Evolutionary conservation across 92 coral and sea anemone species (phyloP), one percentile per base, ranked within the genome.

Genomic region (Umimayanthus chanpuru): DNA sequence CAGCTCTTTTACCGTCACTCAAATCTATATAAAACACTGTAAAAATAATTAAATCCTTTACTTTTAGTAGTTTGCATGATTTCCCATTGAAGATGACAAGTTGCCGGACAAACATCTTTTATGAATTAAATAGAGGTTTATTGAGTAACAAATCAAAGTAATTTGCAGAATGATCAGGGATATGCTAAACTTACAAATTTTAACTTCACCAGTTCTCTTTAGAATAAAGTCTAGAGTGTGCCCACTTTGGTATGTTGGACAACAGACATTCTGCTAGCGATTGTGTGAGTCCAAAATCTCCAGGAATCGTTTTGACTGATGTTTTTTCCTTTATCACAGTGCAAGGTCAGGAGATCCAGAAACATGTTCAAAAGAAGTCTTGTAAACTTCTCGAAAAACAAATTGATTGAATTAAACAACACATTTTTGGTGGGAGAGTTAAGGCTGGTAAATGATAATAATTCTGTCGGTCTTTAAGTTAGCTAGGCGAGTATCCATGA

Each of bases 381-480:
- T 4, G 71, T 5, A 65, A 65, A 68, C 73, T n/a, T 36, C 73
- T 68, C 73, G 18, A 68, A 68, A 68, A 68, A 68, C 30, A 68
- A 68, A 68, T 12, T 68, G 73, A 36, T 68, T 68, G 73, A n/a
- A n/a, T n/a, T n/a, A n/a, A n/a, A n/a, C 25, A n/a, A 36, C 73
- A n/a, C 25, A 36, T 25, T 68, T 68, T 68, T 32, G 25, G 73
- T 68, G 30, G 25, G 73, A 68, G 10, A 36, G 73, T 68, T 32
- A 36, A 68, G 32, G 73, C 32, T 36, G 38, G 25, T 68, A 68
- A 20, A 68, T 68, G 73, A 68, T 68, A 68, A 68, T 68, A n/a
- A 68, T 68, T 68, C 73, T 68, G 73, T 25, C 11, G 73, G 25
- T 68, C 73, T 68, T 68, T 68, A 68, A 68, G 73, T 68, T 29